Base-by-base conservation (phyloP, 2,888 invertebrate genomes). In the Drosophila sordidula region DNA sequence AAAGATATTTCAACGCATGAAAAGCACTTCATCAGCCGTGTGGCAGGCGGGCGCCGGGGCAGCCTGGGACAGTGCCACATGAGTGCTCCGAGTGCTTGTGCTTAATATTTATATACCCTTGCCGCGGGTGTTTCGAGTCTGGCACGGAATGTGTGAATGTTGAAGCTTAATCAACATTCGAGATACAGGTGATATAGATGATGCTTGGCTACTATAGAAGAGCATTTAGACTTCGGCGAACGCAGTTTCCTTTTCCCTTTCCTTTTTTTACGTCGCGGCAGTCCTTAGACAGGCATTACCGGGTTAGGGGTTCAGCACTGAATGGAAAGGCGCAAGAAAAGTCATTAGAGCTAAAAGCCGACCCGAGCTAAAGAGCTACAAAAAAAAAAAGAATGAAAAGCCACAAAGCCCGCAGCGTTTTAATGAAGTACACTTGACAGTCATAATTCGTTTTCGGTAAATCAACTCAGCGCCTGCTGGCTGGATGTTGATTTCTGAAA, bases 361-460 rank as follows among this genome's bases (percentile, higher is more conserved):
- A 64, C 72, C 32, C 42, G 22, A 11, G 22, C 11, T 29, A 32
- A 9, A 29, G 3, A 29, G 29, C 29, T 29, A 29, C 9, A 34
- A 32, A 26, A 26, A 26, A 26, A 26, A 5, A 5, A 6, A 26
- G 5, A n/a, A 22, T 14, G 64, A 74, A 75, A 54, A 66, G 68
- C 65, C 71, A 63, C 80, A 82, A 75, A 75, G 80, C 70, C 52
- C 22, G 49, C 68, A 76, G 83, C 83, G 55, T 83, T 86, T 83
- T 86, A 83, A 86, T 83, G 83, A 83, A 80, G 87, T 67, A 70
- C 80, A 63, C 83, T 86, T 83, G 71, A 78, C 68, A 80, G 78
- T 72, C 78, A 86, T 83, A 83, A 83, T 86, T 80, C 83, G 70
- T 75, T 83, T 83, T 68, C 55, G 72, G 71, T 56, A 75, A 74